A percentile compares a stretch with the other conserved stretches of the same genome.
phyloP scores from a whole-genome alignment of 2,888 invertebrate species.

The Sicus ferrugineus region DNA sequence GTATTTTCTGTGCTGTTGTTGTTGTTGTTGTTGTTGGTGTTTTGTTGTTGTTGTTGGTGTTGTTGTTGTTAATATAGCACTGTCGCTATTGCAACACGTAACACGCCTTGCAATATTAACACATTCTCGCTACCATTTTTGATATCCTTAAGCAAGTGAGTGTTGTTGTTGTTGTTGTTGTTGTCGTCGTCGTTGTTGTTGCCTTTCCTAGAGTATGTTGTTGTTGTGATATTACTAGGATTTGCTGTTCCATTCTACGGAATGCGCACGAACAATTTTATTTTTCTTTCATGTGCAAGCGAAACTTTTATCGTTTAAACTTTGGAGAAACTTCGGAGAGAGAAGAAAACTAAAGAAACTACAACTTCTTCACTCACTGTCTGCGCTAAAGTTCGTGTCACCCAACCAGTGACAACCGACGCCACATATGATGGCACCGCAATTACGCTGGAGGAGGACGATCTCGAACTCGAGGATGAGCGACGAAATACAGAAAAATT shows the following conservation, averaged over 20 bases:
- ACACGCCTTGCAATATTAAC: conserved; percentile 26
- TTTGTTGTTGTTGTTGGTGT: not conserved
- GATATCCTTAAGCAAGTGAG: conserved; percentile 1
- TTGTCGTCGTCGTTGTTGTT: conserved; percentile 10
- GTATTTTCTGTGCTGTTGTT: not conserved
- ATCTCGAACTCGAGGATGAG: too few relatives aligned
- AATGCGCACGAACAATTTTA: too few relatives aligned
- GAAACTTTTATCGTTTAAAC: too few relatives aligned
- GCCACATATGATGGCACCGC: not conserved
- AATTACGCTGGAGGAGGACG: not conserved
- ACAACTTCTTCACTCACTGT: too few relatives aligned
- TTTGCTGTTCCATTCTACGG: too few relatives aligned
- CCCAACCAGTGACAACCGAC: too few relatives aligned
- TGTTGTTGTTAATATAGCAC: conserved; percentile 9
- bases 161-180: conserved; percentile 1
- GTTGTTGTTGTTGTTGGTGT: not conserved
- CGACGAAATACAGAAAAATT: not conserved
- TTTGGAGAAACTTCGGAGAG: too few relatives aligned
- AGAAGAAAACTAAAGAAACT: too few relatives aligned
- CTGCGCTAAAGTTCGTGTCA: too few relatives aligned
- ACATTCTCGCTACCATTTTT: conserved; percentile 25
- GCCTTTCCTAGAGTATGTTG: not conserved
- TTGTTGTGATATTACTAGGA: too few relatives aligned
- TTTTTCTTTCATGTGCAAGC: too few relatives aligned
- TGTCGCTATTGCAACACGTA: not conserved